These are phyloP conservation scores for Seriola dumerili DNA, from an alignment of 2,113 vertebrate genomes.

Conservation along the genomic window DNA sequence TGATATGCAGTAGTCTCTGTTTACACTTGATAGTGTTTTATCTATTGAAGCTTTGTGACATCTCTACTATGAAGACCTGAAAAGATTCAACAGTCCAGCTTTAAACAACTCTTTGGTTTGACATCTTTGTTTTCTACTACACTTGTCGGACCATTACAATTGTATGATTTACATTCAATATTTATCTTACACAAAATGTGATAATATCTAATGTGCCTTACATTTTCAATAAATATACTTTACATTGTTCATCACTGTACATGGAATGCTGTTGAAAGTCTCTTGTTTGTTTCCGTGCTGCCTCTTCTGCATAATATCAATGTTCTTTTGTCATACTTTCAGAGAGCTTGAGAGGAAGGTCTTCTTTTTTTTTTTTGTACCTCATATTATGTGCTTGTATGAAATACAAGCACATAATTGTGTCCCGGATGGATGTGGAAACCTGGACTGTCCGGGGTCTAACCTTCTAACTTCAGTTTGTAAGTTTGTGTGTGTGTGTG, in stretches of 20 bases:
- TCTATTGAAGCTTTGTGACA: neutral
- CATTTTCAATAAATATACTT: constrained; percentile 75
- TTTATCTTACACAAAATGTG: constrained; percentile 42
- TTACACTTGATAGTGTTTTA: neutral
- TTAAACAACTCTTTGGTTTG: constrained; percentile 61
- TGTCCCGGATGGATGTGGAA: constrained; percentile 39
- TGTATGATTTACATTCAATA: constrained; percentile 49
- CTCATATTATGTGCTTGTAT: constrained; percentile 45
- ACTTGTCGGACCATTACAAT: constrained; percentile 19
- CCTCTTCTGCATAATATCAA: constrained; percentile 6
- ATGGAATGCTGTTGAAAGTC: constrained; percentile 69
- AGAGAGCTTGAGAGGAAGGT: constrained; percentile 37
- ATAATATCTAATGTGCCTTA: constrained; percentile 62
- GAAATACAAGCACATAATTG: constrained; percentile 64
- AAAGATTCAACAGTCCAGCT: neutral
- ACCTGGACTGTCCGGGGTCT: constrained; percentile 45
- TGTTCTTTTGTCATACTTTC: constrained; percentile 34
- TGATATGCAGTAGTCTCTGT: constrained; percentile 2
- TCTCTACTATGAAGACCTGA: constrained; percentile 40
- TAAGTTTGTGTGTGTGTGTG: neutral
- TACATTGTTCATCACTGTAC: constrained; percentile 55
- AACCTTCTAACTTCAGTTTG: constrained; percentile 1
- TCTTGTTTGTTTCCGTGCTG: constrained; percentile 39
- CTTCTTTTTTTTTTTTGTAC: constrained; percentile 46
- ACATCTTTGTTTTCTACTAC: constrained; percentile 12